Percentiles rank a stretch among this genome's conserved stretches.
Evolutionary conservation across 2,797 vertebrate species (phyloP).

Genomic region (Distichodus sexfasciatus): DNA sequence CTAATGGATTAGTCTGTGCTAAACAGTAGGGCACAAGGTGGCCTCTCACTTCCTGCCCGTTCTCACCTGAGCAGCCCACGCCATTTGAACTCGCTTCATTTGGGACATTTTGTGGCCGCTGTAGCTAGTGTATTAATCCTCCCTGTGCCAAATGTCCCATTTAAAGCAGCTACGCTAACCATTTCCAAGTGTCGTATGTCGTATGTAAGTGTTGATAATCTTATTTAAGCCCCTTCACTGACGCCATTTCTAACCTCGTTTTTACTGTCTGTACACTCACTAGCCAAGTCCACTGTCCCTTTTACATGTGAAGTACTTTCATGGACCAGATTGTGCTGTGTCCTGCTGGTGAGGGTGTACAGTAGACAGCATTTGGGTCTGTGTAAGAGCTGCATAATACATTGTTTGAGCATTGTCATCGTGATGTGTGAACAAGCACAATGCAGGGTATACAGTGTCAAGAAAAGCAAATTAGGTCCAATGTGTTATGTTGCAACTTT

Average conservation of each 20-base stretch:
- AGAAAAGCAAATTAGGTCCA: too few relatives aligned
- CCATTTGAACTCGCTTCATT: not conserved
- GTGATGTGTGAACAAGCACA: too few relatives aligned
- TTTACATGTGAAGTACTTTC: not conserved
- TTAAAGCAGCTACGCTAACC: not conserved
- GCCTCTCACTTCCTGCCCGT: conserved; percentile 20
- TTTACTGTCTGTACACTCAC: not conserved
- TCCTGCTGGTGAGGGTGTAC: not conserved
- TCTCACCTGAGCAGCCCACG: not conserved
- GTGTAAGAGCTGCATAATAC: not conserved
- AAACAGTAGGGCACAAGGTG: conserved; percentile 25
- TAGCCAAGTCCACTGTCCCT: not conserved
- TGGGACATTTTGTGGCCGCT: not conserved
- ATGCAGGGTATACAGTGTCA: too few relatives aligned
- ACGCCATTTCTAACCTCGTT: not conserved
- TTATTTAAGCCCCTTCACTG: not conserved
- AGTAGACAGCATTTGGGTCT: not conserved
- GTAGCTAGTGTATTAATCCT: not conserved
- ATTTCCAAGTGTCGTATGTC: not conserved
- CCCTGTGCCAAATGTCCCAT: not conserved
- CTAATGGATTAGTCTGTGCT: conserved; percentile 39
- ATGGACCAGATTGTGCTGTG: not conserved
- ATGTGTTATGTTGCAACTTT: too few relatives aligned
- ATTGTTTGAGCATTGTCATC: too few relatives aligned
- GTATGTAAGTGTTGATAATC: not conserved